Evolutionary conservation across 2,888 invertebrate genomes (phyloP), one percentile per base, ranked within the genome.

Genomic region (Chloroclysta siterata): DNA sequence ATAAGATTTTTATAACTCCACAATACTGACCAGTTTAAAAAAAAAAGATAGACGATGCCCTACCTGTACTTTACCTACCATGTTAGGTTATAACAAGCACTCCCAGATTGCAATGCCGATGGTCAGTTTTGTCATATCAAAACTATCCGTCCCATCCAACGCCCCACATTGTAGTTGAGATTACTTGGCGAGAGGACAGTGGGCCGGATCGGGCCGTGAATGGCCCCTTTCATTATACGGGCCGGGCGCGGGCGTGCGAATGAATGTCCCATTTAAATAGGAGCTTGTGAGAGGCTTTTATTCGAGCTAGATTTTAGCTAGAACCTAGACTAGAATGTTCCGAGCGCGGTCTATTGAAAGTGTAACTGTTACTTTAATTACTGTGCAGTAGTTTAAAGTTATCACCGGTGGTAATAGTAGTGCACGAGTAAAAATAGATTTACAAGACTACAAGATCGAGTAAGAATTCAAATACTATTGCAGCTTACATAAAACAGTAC

Each of bases 191-290:
- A 22, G 53, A 17, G 47, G 56, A 61, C 65, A 55, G 63, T 57
- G 48, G 58, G n/a, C 52, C 44, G 15, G n/a, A n/a, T n/a, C 36
- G 36, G 41, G 57, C 50, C 22, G 48, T 65, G 65, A 61, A 61
- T 61, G 41, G 65, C 53, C 48, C 28, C 57, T 53, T 57, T 58
- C 62, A 65, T 65, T 65, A 60, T 56, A 36, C 61, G 15, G 33
- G 11, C 41, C 53, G 39, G 53, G 41, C 33, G 36, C 53, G 48
- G 53, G 41, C 53, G 60, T 52, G 46, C 39, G 54, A 59, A 62
- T 55, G 58, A 61, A 60, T 61, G 60, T 61, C 55, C 60, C 57
- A 53, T 53, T 64, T 66, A 64, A 60, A 66, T 66, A 46, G 57
- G 44, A 52, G 60, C 65, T 51, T 59, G 48, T 53, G 57, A 50